Evolutionary conservation across 2,888 invertebrate genomes (phyloP).

Genomic region (Tipula helvola): DNA sequence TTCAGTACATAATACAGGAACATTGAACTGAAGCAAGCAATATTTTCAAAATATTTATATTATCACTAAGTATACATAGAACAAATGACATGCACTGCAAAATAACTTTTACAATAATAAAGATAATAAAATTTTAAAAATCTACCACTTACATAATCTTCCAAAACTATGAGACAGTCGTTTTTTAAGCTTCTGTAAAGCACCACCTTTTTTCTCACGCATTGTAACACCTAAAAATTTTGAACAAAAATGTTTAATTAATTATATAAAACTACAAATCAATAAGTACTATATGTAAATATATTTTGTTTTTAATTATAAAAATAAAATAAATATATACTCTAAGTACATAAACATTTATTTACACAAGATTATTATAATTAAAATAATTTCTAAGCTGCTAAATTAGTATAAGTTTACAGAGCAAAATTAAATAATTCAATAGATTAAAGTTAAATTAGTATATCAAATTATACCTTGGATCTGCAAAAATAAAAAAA

Average conservation of each 20-base stretch:
- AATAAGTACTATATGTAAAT: not conserved
- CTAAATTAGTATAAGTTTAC: not conserved
- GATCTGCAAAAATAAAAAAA: not conserved
- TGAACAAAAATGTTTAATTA: not conserved
- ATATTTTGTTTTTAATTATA: not conserved
- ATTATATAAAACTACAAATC: not conserved
- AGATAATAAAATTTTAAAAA: not conserved
- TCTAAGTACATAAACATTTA: not conserved
- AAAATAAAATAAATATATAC: not conserved
- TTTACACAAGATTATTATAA: not conserved
- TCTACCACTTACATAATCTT: constrained; percentile 73
- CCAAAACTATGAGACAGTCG: constrained; percentile 93
- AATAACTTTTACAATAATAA: not conserved
- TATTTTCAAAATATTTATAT: not conserved
- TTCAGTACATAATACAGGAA: not conserved
- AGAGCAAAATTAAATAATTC: not conserved
- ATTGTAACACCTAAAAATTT: constrained; percentile 62
- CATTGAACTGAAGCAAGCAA: constrained; percentile 7
- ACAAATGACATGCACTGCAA: not conserved
- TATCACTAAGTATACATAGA: not conserved
- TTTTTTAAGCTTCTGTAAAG: constrained; percentile 89
- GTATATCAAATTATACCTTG: not conserved
- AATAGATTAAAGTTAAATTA: not conserved
- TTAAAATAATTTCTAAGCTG: not conserved
- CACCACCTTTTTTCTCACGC: constrained; percentile 86